Evolutionary conservation across 2,113 vertebrate species (phyloP), one percentile per base, ranked within the genome.

Genomic region (Parotia lawesii): DNA sequence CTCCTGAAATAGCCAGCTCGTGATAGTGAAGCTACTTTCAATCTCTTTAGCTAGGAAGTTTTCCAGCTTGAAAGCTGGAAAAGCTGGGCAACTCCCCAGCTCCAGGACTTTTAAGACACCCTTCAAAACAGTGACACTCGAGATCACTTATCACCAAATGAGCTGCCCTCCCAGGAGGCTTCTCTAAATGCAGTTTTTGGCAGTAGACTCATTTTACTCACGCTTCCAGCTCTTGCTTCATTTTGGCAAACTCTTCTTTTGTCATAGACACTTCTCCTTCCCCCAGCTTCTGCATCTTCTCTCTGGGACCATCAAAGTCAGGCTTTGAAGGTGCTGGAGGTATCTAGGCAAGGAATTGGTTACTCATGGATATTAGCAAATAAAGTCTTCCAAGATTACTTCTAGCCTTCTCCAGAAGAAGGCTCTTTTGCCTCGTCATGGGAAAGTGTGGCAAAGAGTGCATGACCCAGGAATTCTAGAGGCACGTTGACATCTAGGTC

Each of bases 141-240:
- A 72, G 33, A 75, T 60, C 73, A 92, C 31, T 71, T 51, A 64
- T 23, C 29, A 73, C 29, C 40, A 74, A 74, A 12, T 42, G 27
- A 35, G 17, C 8, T 88, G 47, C 35, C 66, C 37, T 83, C 62
- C 57, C 69, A 72, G 61, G 7, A 86, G 20, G 21, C 10, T 56
- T 51, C 75, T 79, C 3, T 10, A 77, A 80, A 40, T 5, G 10
- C 28, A 40, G 48, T 23, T 78, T 79, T 66, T 76, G 24, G 13
- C 47, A 85, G 18, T 10, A 48, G 64, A 90, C 33, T 74, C 8
- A 27, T 58, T 87, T 75, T 74, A 97, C 99, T 98, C 94, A 99
- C 99, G 99, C 99, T 97, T 99, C 99, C 54, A 99, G 95, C 87
- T 99, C 99, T 97, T 99, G 99, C 96, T 99, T 99, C 99, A 99